Conservation (phyloP, 2,888 invertebrate species). For the Agrotis segetum region DNA sequence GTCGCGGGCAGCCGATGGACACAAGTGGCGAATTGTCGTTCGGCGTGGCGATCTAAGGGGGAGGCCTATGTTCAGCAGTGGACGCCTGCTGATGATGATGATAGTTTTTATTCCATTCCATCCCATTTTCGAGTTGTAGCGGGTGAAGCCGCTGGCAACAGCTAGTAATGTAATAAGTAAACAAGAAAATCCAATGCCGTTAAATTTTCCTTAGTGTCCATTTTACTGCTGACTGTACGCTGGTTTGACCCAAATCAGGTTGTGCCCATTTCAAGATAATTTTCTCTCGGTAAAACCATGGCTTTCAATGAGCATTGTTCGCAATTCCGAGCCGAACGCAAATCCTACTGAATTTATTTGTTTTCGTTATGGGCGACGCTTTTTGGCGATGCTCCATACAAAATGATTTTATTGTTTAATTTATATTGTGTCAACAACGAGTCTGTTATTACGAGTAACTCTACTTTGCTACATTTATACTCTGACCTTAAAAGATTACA, state of each 20-base stretch:
- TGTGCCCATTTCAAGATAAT: slow-evolving; percentile 35
- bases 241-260: slow-evolving; percentile 35
- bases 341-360: slow-evolving; percentile 49
- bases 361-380: slow-evolving; percentile 16
- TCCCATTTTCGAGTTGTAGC: no score
- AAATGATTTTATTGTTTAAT: not conserved
- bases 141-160: no score
- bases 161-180: no score
- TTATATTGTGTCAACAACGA: not conserved
- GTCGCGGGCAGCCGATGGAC: no score
- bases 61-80: no score
- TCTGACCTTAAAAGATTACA: no score
- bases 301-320: slow-evolving; percentile 41
- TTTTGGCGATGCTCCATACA: slow-evolving; percentile 16
- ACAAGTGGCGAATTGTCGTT: no score
- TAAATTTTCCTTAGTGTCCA: not conserved
- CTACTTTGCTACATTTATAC: no score
- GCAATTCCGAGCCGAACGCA: slow-evolving; percentile 31
- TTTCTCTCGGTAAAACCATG: slow-evolving; percentile 39
- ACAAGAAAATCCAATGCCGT: not conserved
- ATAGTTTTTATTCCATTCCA: no score
- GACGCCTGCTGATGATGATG: no score
- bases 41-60: no score
- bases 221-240: slow-evolving; percentile 8
- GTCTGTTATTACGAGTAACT: no score